A percentile compares a stretch with the other conserved stretches of the same genome.
phyloP scores from a whole-genome alignment of 2,888 invertebrate species.

The Conus canariensis region DNA sequence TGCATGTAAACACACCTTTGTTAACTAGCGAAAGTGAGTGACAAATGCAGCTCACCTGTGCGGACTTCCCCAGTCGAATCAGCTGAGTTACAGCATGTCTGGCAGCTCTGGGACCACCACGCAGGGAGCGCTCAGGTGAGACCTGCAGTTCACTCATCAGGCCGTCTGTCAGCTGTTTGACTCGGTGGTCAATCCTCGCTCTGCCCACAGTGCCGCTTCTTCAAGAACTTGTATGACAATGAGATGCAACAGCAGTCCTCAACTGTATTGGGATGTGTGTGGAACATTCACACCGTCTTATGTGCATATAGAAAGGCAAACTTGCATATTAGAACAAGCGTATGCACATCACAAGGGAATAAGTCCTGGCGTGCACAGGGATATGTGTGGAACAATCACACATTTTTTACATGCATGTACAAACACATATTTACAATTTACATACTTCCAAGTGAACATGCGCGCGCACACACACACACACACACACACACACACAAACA shows the following conservation, averaged over 20 bases:
- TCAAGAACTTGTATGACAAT: not conserved
- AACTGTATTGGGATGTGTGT: too few relatives aligned
- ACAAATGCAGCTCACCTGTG: conserved; percentile 73
- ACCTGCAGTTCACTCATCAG: conserved; percentile 93
- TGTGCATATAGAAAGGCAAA: too few relatives aligned
- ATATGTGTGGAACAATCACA: not conserved
- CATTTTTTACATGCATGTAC: not conserved
- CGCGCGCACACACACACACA: conserved; percentile 16
- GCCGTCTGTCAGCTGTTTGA: conserved; percentile 87
- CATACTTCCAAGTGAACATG: not conserved
- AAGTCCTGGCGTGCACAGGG: too few relatives aligned
- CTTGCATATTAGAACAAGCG: too few relatives aligned
- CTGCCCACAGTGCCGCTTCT: conserved; percentile 51
- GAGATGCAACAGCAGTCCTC: not conserved
- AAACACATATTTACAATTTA: not conserved
- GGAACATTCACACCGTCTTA: too few relatives aligned
- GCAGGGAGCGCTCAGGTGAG: conserved; percentile 92
- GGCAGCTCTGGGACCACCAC: conserved; percentile 91
- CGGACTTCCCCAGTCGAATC: conserved; percentile 87
- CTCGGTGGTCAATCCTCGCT: conserved; percentile 76
- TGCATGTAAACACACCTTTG: too few relatives aligned
- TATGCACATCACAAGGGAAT: not conserved
- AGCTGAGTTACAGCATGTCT: conserved; percentile 91
- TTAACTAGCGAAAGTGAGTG: too few relatives aligned
- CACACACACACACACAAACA: conserved; percentile 3